Conservation (phyloP, 1,140 invertebrate genomes). For the Euglossa dilemma region DNA sequence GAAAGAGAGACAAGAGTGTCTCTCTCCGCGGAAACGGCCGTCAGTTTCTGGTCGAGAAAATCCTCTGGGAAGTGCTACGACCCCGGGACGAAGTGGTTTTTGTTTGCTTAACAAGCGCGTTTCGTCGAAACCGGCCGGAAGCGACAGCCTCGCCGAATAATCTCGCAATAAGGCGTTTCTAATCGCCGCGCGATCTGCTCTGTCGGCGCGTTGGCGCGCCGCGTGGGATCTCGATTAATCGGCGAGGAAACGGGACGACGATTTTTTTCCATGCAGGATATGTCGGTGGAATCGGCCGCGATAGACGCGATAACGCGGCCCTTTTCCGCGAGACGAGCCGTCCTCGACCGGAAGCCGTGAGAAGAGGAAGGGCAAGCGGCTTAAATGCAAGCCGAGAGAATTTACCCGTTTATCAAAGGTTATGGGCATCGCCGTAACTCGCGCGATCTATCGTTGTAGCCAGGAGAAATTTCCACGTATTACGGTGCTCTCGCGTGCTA, state of each 20-base stretch:
- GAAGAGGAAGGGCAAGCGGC: conserved; percentile 24
- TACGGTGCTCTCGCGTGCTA: not conserved
- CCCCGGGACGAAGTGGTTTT: conserved; percentile 20
- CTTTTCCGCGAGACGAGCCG: not conserved
- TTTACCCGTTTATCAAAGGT: conserved; percentile 47
- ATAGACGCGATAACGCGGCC: conserved; percentile 48
- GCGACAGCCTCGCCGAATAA: conserved; percentile 40
- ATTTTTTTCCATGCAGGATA: conserved; percentile 58
- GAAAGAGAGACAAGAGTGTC: too few species aligned
- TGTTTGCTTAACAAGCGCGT: conserved; percentile 16
- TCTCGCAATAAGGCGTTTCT: conserved; percentile 54
- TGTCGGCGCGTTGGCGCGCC: conserved; percentile 23
- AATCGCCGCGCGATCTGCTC: conserved; percentile 45
- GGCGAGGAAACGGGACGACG: conserved; percentile 49
- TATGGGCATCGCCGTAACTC: conserved; percentile 24
- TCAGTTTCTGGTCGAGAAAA: conserved; percentile 1
- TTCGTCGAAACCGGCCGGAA: conserved; percentile 31
- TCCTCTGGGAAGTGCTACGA: conserved; percentile 27
- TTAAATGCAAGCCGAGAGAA: conserved; percentile 43
- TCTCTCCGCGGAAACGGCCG: not conserved
- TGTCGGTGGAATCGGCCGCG: conserved; percentile 25
- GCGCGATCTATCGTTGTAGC: conserved; percentile 35
- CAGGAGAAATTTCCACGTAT: conserved; percentile 12
- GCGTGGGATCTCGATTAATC: conserved; percentile 39
- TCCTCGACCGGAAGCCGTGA: conserved; percentile 27